These are phyloP conservation scores for Chloroclystis v-ata DNA, from an alignment of 2,888 invertebrate species.

Conservation along the genomic window DNA sequence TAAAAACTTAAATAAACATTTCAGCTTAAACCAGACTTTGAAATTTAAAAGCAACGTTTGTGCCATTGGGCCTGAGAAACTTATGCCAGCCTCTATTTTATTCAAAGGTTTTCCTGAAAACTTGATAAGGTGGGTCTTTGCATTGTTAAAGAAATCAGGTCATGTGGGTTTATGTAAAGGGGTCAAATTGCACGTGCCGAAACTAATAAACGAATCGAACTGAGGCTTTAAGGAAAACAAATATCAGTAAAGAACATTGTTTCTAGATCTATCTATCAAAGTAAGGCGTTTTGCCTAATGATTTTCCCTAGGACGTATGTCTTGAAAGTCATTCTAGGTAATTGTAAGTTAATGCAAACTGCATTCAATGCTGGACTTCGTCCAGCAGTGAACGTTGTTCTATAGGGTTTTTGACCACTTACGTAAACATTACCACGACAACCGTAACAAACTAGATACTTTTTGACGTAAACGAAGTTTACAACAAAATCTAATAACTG, in stretches of 20 bases:
- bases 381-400: too few species aligned
- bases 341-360: too few species aligned
- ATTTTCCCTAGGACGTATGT: too few species aligned
- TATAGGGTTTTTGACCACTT: too few species aligned
- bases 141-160: slow-evolving; percentile 17
- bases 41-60: neutral
- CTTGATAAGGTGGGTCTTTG: slow-evolving; percentile 11
- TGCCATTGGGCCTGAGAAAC: neutral
- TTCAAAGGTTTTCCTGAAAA: slow-evolving; percentile 6
- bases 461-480: neutral
- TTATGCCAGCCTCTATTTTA: neutral
- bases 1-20: too few species aligned
- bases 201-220: slow-evolving; percentile 18
- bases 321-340: too few species aligned
- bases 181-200: slow-evolving; percentile 18
- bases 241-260: too few species aligned
- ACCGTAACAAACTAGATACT: neutral
- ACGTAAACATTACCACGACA: too few species aligned
- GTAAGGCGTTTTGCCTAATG: too few species aligned
- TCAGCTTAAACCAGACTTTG: neutral
- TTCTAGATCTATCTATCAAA: too few species aligned
- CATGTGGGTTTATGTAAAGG: slow-evolving; percentile 17
- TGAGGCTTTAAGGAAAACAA: slow-evolving; percentile 13
- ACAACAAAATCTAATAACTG: neutral
- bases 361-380: too few species aligned